A percentile compares a stretch with the other conserved stretches of the same genome.
phyloP scores from a whole-genome alignment of 1,140 invertebrate species.

The Pseudomyrmex gracilis region DNA sequence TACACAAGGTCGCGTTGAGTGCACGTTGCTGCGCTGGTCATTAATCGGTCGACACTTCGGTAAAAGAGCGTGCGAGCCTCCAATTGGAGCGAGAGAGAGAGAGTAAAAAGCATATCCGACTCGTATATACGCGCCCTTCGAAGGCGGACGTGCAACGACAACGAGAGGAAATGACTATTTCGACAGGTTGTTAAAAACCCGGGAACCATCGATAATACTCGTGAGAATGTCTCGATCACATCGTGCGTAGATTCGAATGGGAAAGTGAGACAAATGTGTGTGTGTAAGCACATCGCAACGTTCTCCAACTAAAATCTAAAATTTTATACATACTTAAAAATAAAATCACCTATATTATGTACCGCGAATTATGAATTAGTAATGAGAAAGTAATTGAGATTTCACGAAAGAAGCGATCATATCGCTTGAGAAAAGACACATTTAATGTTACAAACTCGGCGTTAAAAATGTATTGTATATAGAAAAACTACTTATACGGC shows the following conservation, averaged over 20 bases:
- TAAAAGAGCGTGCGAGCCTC: constrained; percentile 39
- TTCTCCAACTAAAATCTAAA: too few species aligned
- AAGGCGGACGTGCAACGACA: neutral
- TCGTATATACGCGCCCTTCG: constrained; percentile 22
- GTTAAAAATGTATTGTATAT: neutral
- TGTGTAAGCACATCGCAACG: too few species aligned
- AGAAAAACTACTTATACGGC: too few species aligned
- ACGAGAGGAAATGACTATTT: constrained; percentile 43
- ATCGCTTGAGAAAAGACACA: neutral
- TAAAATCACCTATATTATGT: too few species aligned
- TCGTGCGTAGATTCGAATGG: neutral
- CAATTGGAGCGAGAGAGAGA: constrained; percentile 34
- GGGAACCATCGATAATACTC: constrained; percentile 15
- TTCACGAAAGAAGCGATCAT: neutral
- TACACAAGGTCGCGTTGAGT: constrained; percentile 38
- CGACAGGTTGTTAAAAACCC: constrained; percentile 36
- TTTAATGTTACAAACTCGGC: neutral
- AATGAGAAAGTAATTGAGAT: constrained; percentile 1
- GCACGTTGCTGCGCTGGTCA: constrained; percentile 40
- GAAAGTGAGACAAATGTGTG: neutral
- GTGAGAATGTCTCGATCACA: neutral
- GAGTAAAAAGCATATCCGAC: constrained; percentile 38
- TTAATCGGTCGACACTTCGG: constrained; percentile 67
- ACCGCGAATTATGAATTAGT: neutral
- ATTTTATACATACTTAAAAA: too few species aligned